phyloP scores from a whole-genome alignment of 1,140 invertebrate species.

The Ceratoteleas bidentatus region DNA sequence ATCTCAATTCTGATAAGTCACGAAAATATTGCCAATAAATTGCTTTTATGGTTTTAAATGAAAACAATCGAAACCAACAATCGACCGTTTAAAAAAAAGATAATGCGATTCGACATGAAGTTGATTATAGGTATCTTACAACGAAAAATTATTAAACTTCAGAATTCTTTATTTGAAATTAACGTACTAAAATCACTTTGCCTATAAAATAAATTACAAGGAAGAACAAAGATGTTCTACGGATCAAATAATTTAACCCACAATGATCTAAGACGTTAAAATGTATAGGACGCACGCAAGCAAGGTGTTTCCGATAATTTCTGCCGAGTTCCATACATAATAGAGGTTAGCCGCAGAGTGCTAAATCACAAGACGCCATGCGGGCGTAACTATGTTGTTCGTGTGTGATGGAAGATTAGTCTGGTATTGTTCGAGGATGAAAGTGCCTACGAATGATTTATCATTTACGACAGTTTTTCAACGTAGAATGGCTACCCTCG shows the following conservation, averaged over 20 bases:
- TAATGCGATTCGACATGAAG: background rate
- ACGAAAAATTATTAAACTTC: background rate
- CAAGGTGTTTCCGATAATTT: slow-evolving; percentile 80
- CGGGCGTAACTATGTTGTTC: slow-evolving; percentile 81
- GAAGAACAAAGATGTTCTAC: slow-evolving; percentile 17
- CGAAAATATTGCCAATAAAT: no score
- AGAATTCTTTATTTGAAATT: slow-evolving; percentile 4
- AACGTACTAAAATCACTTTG: slow-evolving; percentile 8
- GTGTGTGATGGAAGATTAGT: slow-evolving; percentile 81
- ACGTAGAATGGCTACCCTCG: slow-evolving; percentile 7
- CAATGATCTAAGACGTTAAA: slow-evolving; percentile 41
- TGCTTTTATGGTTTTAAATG: no score
- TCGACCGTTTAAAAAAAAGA: background rate
- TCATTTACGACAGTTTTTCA: slow-evolving; percentile 72
- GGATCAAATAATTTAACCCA: slow-evolving; percentile 55
- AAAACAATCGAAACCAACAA: no score
- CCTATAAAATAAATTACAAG: slow-evolving; percentile 17
- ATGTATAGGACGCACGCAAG: slow-evolving; percentile 62
- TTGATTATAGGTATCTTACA: background rate
- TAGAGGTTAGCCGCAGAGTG: slow-evolving; percentile 80
- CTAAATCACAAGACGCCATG: slow-evolving; percentile 81
- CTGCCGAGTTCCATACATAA: slow-evolving; percentile 79
- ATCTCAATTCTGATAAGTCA: no score
- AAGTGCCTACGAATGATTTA: slow-evolving; percentile 78
- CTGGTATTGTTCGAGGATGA: slow-evolving; percentile 78